phyloP scores from a whole-genome alignment of 2,888 invertebrate species.

The Volucella inflata region DNA sequence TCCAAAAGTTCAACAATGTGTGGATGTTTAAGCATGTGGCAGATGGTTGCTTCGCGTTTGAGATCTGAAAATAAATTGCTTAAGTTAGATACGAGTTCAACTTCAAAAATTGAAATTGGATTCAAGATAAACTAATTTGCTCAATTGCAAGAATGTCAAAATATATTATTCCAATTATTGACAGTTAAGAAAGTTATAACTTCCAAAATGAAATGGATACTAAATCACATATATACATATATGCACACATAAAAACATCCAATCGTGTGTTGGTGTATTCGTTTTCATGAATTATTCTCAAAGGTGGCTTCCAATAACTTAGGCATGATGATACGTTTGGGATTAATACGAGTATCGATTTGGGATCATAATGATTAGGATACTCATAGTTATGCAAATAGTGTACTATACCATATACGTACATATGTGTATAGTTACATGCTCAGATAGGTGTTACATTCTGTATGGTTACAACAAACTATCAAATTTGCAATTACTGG shows the following conservation, averaged over 20 bases:
- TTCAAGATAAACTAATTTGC: constrained; percentile 1
- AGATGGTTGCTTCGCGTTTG: constrained; percentile 98
- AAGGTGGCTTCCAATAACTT: constrained; percentile 41
- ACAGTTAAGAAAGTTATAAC: constrained; percentile 16
- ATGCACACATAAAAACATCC: too few species aligned
- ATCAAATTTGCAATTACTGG: too few species aligned
- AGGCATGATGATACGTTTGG: constrained; percentile 31
- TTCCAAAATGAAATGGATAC: constrained; percentile 14
- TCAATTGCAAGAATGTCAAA: constrained; percentile 34
- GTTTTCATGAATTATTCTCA: constrained; percentile 34
- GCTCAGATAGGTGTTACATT: background rate
- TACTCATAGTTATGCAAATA: constrained; percentile 13
- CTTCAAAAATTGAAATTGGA: background rate
- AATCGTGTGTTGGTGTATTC: too few species aligned
- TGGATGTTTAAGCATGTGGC: constrained; percentile 99
- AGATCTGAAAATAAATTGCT: constrained; percentile 88
- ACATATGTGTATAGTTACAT: constrained; percentile 38
- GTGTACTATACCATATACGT: too few species aligned
- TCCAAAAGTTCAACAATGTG: constrained; percentile 99
- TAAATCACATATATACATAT: background rate
- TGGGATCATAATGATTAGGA: constrained; percentile 50
- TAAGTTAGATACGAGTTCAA: constrained; percentile 10
- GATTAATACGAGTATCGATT: constrained; percentile 67
- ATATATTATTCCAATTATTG: constrained; percentile 39
- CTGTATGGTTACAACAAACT: too few species aligned